phyloP scores from a whole-genome alignment of 2,888 invertebrate species.

The Criorhina ranunculi region DNA sequence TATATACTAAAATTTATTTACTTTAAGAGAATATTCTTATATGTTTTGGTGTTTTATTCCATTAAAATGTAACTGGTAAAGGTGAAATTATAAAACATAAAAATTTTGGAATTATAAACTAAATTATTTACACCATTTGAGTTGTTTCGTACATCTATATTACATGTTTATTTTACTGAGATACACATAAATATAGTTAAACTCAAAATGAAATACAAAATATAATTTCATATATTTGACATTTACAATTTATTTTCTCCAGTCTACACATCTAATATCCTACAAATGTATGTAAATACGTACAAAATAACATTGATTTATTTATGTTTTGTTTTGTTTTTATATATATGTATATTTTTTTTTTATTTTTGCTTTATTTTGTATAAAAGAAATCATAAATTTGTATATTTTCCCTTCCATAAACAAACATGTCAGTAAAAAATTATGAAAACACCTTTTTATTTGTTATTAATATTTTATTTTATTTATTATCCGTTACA shows the following conservation, averaged over 20 bases:
- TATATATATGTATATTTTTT: constrained; percentile 27
- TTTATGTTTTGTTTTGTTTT: constrained; percentile 49
- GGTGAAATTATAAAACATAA: constrained; percentile 43
- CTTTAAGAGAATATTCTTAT: constrained; percentile 73
- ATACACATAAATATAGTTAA: constrained; percentile 66
- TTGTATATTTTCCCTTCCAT: constrained; percentile 67
- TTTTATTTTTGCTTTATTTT: constrained; percentile 51
- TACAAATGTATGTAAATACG: constrained; percentile 76
- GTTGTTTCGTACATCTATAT: constrained; percentile 32
- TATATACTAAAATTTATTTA: constrained; percentile 60
- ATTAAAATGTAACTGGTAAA: constrained; percentile 70
- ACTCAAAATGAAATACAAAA: constrained; percentile 54
- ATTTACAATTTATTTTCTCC: constrained; percentile 66
- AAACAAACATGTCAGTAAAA: constrained; percentile 73
- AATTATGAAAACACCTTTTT: constrained; percentile 73
- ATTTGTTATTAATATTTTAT: constrained; percentile 50
- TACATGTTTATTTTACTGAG: constrained; percentile 30
- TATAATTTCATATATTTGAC: constrained; percentile 64
- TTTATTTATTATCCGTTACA: constrained; percentile 75
- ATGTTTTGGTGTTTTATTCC: constrained; percentile 72
- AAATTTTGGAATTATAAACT: constrained; percentile 11
- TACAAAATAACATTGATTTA: constrained; percentile 76
- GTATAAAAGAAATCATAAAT: constrained; percentile 75
- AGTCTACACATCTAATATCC: constrained; percentile 75
- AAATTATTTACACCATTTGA: constrained; percentile 30